Base-by-base conservation (phyloP, 2,888 invertebrate species). In the Trichopria drosophilae region DNA sequence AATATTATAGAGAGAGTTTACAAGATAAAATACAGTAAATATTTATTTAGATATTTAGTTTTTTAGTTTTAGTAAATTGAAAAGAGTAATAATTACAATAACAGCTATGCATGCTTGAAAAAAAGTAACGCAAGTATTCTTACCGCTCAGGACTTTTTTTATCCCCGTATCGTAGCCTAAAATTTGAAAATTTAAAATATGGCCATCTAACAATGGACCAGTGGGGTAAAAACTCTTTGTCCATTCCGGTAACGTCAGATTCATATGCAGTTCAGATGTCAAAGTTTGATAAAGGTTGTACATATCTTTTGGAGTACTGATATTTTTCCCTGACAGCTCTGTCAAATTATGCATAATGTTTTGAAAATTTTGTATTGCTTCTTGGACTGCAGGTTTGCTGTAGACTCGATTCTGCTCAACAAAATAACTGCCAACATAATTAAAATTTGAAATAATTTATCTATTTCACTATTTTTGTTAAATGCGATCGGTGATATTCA, bases 221-320 rank as follows among this genome's bases (percentile, higher is more conserved):
- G 79, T 75, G 4, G 67, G 64, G 12, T 62, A 65, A 2, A 80
- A 76, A 29, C 76, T 73, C 55, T 78, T 77, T 2, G 78, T 77
- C 81, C 82, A 81, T 63, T 79, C 77, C 6, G 81, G 81, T 66
- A 79, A 78, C 1, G 77, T 69, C 54, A 81, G 77, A 69, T 79
- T 79, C 44, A 80, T 77, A 35, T 79, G 78, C 23, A 77, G 76
- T 77, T 80, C 64, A 2, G 75, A 67, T 54, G 60, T 59, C 1
- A 78, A 51, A 3, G 72, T 61, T 10, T 65, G 64, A 37, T 66
- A 66, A 1, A 69, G 9, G 7, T 53, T 29, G 20, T 55, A 65
- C 19, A 64, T 19, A 5, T 66, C 63, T 6, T 16, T 12, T 1
- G 53, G 18, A 1, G 28, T 57, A 1, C 31, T 26, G 4, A 66